These are phyloP conservation scores for Neoascia interrupta DNA, from an alignment of 2,888 invertebrate genomes.

Conservation along the genomic window DNA sequence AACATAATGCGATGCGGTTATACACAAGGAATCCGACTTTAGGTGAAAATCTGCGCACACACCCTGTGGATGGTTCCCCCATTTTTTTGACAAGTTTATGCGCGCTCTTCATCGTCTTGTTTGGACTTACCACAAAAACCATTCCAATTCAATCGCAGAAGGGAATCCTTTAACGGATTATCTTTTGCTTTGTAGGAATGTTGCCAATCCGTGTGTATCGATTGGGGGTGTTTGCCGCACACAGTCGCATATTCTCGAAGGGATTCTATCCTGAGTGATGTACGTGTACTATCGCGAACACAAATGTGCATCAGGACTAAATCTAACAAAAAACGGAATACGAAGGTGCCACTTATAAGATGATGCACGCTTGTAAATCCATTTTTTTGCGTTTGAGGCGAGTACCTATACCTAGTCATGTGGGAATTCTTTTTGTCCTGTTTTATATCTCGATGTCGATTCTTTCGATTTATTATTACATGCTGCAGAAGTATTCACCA, in stretches of 20 bases:
- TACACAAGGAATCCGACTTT: conserved; percentile 59
- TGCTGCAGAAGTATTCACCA: no score
- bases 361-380: conserved; percentile 49
- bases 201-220: no score
- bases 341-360: conserved; percentile 45
- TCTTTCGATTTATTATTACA: conserved; percentile 43
- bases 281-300: no score
- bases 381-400: no score
- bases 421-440: no score
- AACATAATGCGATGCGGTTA: conserved; percentile 60
- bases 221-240: no score
- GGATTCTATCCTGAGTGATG: no score
- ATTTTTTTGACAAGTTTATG: no score
- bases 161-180: conserved; percentile 60
- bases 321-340: conserved; percentile 21
- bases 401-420: no score
- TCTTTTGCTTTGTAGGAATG: conserved; percentile 63
- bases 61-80: background rate
- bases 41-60: conserved; percentile 67
- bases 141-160: conserved; percentile 47
- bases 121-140: conserved; percentile 37
- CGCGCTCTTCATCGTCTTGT: conserved; percentile 25
- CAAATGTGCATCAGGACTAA: no score
- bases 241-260: no score
- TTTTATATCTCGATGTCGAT: no score